Conservation (phyloP, 1,140 invertebrate genomes). For the Heliconius hermathena region DNA sequence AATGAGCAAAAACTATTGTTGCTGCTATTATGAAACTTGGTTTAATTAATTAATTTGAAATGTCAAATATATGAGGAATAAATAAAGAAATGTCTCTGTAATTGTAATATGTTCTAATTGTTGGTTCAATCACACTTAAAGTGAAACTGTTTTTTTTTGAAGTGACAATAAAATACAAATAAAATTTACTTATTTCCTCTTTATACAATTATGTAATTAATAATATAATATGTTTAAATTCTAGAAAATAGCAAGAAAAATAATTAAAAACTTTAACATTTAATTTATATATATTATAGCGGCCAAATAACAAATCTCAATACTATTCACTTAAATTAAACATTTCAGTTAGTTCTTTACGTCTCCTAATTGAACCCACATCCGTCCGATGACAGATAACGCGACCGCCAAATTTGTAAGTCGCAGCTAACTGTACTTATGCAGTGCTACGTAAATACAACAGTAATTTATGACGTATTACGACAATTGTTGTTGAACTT, state of each 20-base stretch:
- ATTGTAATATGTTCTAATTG: too few species aligned
- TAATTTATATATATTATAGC: too few species aligned
- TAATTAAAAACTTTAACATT: too few species aligned
- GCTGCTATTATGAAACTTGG: too few species aligned
- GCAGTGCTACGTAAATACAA: constrained; percentile 1
- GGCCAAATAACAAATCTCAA: not conserved
- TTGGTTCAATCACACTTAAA: too few species aligned
- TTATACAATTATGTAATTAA: too few species aligned
- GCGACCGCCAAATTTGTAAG: not conserved
- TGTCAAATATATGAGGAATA: not conserved
- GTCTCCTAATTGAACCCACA: not conserved
- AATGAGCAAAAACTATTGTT: not conserved
- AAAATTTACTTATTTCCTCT: too few species aligned
- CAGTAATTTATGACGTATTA: not conserved
- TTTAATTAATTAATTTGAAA: not conserved
- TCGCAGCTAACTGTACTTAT: constrained; percentile 3
- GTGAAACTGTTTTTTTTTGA: too few species aligned
- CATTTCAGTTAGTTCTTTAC: not conserved
- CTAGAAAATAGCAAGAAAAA: too few species aligned
- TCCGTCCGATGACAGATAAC: not conserved
- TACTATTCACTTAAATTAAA: not conserved
- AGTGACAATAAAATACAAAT: too few species aligned
- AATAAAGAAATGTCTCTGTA: too few species aligned
- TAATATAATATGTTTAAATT: too few species aligned
- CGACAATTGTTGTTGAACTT: not conserved